Base-by-base conservation (phyloP, 53 echinoderm and acorn worm genomes). In the Zoroaster sp. region DNA sequence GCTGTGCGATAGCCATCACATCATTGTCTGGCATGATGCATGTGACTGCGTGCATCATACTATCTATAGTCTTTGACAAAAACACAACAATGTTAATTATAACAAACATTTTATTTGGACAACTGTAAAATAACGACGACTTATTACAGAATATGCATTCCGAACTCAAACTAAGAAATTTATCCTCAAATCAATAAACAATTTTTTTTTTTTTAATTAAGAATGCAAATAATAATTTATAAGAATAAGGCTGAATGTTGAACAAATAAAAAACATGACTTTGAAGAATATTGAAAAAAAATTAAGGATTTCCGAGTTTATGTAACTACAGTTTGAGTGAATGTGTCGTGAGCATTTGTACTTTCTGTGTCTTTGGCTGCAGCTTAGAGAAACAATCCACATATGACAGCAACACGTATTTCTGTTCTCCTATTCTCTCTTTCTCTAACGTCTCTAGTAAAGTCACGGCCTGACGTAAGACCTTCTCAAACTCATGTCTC, bases 401-500 rank as follows among this genome's bases (percentile, higher is more conserved):
- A 36, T 88, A 88, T 20, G 88, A 80, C 34, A 63, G 40, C 43
- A 92, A 4, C 40, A 74, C 71, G 34, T 74, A 73, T 40, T 92
- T 87, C 59, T 88, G 79, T 20, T 81, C 53, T 40, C 38, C 35
- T 18, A 92, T 80, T 63, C 88, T 73, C 23, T 88, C 81, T 32
- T 41, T 73, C 40, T 92, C 86, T 32, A 88, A 45, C 4, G 31
- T 37, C 51, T 92, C 88, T n/a, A 88, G 40, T 32, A 79, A 36
- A 14, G 65, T 46, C 23, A 72, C 92, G n/a, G 87, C 63, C 72
- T 66, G 74, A 5, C 71, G 59, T 18, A 92, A 71, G 40, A 41
- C 38, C 36, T 35, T 66, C 53, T 92, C 92, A 71, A 92, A 75
- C 4, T 92, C 92, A 30, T 92, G 92, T 28, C 92, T 40, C 3